Conservation (phyloP, 2,113 vertebrate species). For the Malurus alboscapulatus region DNA sequence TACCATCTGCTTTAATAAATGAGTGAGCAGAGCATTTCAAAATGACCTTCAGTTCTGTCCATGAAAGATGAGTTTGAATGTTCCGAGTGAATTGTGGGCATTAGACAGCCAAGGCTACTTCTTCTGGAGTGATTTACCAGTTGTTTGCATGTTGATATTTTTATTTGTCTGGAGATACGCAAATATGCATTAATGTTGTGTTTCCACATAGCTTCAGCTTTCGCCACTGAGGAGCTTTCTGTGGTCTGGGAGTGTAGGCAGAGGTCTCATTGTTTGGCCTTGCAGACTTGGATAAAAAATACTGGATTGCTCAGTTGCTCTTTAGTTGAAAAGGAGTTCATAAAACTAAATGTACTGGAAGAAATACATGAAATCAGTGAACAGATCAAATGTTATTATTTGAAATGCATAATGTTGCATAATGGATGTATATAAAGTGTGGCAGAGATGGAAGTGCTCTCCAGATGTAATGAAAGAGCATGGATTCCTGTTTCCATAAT, state of each 20-base stretch:
- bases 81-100: not conserved
- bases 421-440: not conserved
- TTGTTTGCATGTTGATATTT: not conserved
- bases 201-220: not conserved
- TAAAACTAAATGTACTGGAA: conserved; percentile 18
- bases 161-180: not conserved
- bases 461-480: not conserved
- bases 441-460: not conserved
- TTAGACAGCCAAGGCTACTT: not conserved
- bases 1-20: conserved; percentile 25
- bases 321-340: conserved; percentile 2
- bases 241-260: not conserved
- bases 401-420: not conserved
- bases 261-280: not conserved
- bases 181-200: not conserved
- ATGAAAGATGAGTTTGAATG: not conserved
- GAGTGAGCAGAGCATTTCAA: not conserved
- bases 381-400: not conserved
- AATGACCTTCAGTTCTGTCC: not conserved
- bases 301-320: not conserved
- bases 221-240: not conserved
- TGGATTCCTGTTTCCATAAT: not conserved
- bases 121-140: not conserved
- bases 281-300: not conserved
- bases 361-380: not conserved